These are phyloP conservation scores for Yponomeuta evonymella DNA, from an alignment of 2,888 invertebrate genomes.

Conservation along the genomic window DNA sequence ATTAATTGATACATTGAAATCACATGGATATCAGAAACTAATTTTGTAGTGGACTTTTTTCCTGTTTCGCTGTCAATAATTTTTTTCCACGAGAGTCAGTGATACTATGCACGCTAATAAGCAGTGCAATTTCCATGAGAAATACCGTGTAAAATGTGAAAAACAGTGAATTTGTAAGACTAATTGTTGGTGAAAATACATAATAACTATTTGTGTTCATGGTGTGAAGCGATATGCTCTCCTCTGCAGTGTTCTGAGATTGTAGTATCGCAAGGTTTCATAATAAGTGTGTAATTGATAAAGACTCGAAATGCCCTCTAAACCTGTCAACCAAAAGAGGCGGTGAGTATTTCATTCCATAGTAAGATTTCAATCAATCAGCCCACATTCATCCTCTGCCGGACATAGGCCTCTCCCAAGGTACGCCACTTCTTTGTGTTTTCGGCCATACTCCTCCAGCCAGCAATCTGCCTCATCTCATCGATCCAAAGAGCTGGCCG, in stretches of 20 bases:
- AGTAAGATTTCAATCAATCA: neutral
- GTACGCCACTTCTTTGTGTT: slow-evolving; percentile 7
- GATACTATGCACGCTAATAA: neutral
- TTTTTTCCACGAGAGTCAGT: neutral
- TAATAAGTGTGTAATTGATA: slow-evolving; percentile 49
- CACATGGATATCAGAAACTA: neutral
- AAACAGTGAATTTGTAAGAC: slow-evolving; percentile 56
- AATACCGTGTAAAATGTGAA: slow-evolving; percentile 69
- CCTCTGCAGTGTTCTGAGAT: slow-evolving; percentile 77
- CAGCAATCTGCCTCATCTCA: too few species aligned
- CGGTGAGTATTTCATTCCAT: slow-evolving; percentile 67
- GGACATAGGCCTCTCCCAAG: too few species aligned
- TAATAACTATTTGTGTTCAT: slow-evolving; percentile 41
- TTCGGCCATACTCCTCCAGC: slow-evolving; percentile 19
- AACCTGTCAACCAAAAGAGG: slow-evolving; percentile 81
- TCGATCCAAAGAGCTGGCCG: too few species aligned
- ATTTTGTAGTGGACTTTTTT: neutral
- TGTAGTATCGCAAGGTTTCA: slow-evolving; percentile 70
- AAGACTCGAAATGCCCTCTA: slow-evolving; percentile 61
- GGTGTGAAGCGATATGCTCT: slow-evolving; percentile 70
- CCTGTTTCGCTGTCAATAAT: neutral
- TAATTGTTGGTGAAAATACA: slow-evolving; percentile 43
- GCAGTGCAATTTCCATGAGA: slow-evolving; percentile 34
- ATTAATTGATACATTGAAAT: neutral
- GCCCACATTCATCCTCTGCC: too few species aligned